Base-by-base conservation (phyloP, 2,888 invertebrate genomes). In the Trichogramma evanescens region DNA sequence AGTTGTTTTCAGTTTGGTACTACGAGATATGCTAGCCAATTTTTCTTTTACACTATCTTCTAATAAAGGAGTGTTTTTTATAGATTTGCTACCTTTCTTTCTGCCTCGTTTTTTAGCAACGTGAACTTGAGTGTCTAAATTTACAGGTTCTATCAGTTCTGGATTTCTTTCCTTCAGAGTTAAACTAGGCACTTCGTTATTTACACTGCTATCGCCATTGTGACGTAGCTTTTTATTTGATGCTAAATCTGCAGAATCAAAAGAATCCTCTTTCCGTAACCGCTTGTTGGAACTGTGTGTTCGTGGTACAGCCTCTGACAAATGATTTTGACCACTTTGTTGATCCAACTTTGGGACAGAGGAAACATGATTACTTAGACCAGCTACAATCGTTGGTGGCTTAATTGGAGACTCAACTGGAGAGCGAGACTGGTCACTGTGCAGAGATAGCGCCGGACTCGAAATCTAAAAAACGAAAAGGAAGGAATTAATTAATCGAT, bases 1-100 rank as follows among this genome's bases (percentile, higher is more conserved):
- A 0, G 93, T 93, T 40, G 89, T 89, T 78, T 88, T 88, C 52
- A 89, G 82, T 71, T 84, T 84, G 26, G 84, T 83, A 71, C 84
- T 83, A 50, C 84, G 77, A 40, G 81, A 80, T 65, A 83, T 82
- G 66, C 84, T 82, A 49, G 84, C 83, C 69, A 85, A 77, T 71
- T 85, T 85, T 66, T 83, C 82, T 66, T 83, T 83, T 0, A 83
- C 82, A 52, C 74, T 72, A 62, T 76, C 77, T 59, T 82, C 82
- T 59, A 80, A 78, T 45, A 80, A 64, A 9, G 80, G 70, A 66
- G 80, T 81, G 65, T 79, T 80, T 64, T 82, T 82, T 59, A 81
- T 75, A 40, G 78, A 78, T 68, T 82, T 83, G 54, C 83, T 82
- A 62, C 83, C 83, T 76, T 84, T 84, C 73, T 84, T 84, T 13